Base-by-base conservation (phyloP, 37 sponge, comb jelly and placozoan species). In the Spongilla lacustris region DNA sequence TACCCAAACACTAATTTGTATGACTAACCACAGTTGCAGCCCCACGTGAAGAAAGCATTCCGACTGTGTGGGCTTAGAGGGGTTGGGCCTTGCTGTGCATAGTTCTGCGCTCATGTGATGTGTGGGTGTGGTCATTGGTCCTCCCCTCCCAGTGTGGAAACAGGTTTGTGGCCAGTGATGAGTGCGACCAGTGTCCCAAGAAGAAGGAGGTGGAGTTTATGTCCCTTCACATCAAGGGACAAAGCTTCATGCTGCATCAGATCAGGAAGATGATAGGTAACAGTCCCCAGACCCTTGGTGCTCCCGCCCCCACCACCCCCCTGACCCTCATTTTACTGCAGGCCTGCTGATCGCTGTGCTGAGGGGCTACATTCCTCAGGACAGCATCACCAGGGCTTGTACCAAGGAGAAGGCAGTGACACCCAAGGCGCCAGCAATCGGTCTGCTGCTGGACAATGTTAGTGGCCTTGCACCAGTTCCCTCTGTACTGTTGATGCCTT, bases 181-280 rank as follows among this genome's bases (percentile, higher is more conserved):
- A 46, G 46, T 46, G 66, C 9, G 68, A 4, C 21, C 24, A 35
- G 24, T 35, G 50, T 19, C 17, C 19, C n/a, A 25, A 83, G 17
- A 46, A 37, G 17, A 70, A 81, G 21, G 89, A 87, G 34, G 50
- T 93, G 27, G 97, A 98, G 83, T 96, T 90, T 69, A 76, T 96
- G 19, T 27, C 85, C 2, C 83, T 98, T 29, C 50, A 32, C 33
- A 79, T 99, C 33, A 84, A 94, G 66, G 99, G 99, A 25, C 97
- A 99, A 86, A 97, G 99, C 66, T 99, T 99, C 80, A 88, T 99
- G 90, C 78, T 97, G 3, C 99, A 99, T 71, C 99, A 99, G 84
- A 99, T 99, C 49, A 71, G 99, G 49, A 99, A 99, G 82, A 99
- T 97, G 96, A 92, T 97, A 69, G 99, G 98, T 81, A 79, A 71